Base-by-base conservation (phyloP, 2,888 invertebrate genomes). In the Anagyrus pseudococci region DNA sequence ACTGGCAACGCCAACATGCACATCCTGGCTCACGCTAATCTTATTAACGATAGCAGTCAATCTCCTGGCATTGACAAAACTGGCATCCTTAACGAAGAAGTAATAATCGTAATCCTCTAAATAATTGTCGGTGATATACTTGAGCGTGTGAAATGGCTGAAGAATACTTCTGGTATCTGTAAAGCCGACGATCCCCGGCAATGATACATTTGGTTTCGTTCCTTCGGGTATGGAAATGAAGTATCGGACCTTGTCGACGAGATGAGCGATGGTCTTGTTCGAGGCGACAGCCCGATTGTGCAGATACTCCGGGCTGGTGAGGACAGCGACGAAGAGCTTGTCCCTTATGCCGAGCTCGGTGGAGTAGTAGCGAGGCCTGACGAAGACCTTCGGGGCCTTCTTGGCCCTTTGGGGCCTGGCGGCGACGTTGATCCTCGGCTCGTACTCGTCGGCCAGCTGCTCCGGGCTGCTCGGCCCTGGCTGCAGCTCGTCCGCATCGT, bases 301-400 rank as follows among this genome's bases (percentile, higher is more conserved):
- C 20, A 89, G 87, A 75, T 86, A 90, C 53, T 88, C 88, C 72
- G 89, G 88, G 1, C 89, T 88, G 19, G 92, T 93, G 74, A 97
- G 84, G 40, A 96, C 90, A 19, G 92, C 95, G 33, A 95, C 88
- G 75, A 97, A 92, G 15, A 97, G 79, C 75, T 94, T 93, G 69
- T 94, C 93, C 66, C 92, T 86, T 71, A 98, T 96, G 19, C 96
- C 97, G 58, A 98, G 86, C 80, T 98, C 98, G 0, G 97, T 95
- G 50, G 94, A 94, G 77, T 95, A 96, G 83, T 96, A 98, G 22
- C 97, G 85, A 1, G 97, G 96, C 2, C 98, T 87, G 57, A 91
- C 85, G 68, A 93, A 84, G 70, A 87, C 86, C 74, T 87, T 86
- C 13, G 85, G 84, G 68, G 77, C 73, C 70, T 82, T 84, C 66